These are phyloP conservation scores for Lindbergichthys nudifrons DNA, from an alignment of 2,797 vertebrate genomes.

Conservation along the genomic window DNA sequence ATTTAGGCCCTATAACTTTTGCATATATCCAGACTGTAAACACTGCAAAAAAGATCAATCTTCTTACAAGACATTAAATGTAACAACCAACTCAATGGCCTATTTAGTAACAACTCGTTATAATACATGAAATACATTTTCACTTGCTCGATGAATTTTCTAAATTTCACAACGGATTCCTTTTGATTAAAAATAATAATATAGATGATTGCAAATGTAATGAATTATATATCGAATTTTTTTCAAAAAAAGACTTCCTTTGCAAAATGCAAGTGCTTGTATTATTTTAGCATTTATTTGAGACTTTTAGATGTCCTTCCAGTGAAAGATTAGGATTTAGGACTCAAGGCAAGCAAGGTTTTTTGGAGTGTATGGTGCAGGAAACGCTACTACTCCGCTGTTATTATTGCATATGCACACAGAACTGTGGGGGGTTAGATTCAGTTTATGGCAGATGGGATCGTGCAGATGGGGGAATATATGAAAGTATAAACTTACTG, in stretches of 20 bases:
- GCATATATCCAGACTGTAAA: background rate
- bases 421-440: background rate
- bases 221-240: background rate
- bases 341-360: background rate
- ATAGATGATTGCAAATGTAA: background rate
- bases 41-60: background rate
- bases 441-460: slow-evolving; percentile 22
- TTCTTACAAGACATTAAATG: background rate
- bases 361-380: slow-evolving; percentile 7
- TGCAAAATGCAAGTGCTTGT: background rate
- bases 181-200: background rate
- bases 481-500: slow-evolving; percentile 89
- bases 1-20: slow-evolving; percentile 5
- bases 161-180: background rate
- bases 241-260: background rate
- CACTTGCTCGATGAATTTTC: background rate
- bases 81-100: background rate
- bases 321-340: background rate
- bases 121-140: background rate
- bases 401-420: slow-evolving; percentile 13
- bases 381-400: background rate
- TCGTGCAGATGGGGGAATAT: slow-evolving; percentile 45
- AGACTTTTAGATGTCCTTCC: background rate
- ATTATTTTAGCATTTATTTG: background rate
- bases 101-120: background rate